phyloP scores from a whole-genome alignment of 2,113 vertebrate genomes.

The Thalassarche chlororhynchos region DNA sequence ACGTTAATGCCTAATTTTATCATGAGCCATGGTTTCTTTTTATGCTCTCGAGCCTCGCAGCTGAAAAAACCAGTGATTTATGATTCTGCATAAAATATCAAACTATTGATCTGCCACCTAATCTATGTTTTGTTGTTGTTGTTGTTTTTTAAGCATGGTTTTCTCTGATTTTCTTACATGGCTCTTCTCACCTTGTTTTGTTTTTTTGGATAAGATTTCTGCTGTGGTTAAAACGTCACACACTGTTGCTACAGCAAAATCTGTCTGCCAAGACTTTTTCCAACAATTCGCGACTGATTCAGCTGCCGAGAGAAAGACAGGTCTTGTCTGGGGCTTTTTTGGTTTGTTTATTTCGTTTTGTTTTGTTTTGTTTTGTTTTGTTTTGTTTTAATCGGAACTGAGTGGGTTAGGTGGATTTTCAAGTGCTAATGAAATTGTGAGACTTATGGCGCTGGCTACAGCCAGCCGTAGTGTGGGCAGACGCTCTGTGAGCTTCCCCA shows the following conservation, averaged over 20 bases:
- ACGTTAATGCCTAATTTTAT: constrained; percentile 61
- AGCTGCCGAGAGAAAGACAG: constrained; percentile 42
- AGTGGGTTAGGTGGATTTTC: constrained; percentile 72
- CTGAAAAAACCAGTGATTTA: constrained; percentile 41
- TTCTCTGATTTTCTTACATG: not conserved
- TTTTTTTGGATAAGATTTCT: constrained; percentile 66
- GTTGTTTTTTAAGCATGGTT: not conserved
- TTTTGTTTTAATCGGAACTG: not conserved
- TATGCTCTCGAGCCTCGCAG: constrained; percentile 13
- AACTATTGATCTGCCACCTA: constrained; percentile 56
- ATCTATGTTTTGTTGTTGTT: not conserved
- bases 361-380: not conserved
- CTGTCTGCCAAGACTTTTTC: constrained; percentile 71
- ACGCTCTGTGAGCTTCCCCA: constrained; percentile 76
- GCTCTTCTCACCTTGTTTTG: constrained; percentile 43
- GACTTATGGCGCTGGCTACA: constrained; percentile 76
- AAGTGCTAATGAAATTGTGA: constrained; percentile 79
- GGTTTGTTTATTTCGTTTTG: not conserved
- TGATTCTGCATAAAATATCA: constrained; percentile 33
- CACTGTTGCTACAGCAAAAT: constrained; percentile 56
- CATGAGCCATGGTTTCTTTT: constrained; percentile 17
- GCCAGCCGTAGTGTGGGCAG: constrained; percentile 78
- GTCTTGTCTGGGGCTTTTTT: constrained; percentile 8
- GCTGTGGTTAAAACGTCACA: constrained; percentile 67
- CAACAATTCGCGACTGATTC: constrained; percentile 68